Percentiles rank a stretch among this genome's conserved stretches.
Evolutionary conservation across 2,888 invertebrate species (phyloP).

Genomic region (Clostera curtula): DNA sequence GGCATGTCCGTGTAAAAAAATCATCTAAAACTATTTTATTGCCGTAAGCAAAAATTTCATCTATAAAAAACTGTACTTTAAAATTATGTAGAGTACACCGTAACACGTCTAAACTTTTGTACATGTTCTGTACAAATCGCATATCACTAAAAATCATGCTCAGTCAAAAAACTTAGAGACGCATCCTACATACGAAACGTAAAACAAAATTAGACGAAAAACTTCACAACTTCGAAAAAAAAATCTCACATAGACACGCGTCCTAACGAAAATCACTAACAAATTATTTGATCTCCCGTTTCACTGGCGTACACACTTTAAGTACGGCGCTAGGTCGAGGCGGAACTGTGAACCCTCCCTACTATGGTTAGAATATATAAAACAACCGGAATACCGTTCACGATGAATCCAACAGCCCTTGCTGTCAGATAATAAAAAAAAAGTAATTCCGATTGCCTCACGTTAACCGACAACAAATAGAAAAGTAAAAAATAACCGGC

Average conservation of each 20-base stretch:
- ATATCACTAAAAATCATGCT: conserved; percentile 45
- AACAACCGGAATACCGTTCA: too few relatives aligned
- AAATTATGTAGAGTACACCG: conserved; percentile 61
- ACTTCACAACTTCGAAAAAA: conserved; percentile 38
- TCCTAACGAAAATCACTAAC: conserved; percentile 45
- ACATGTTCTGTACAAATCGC: conserved; percentile 67
- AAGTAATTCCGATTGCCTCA: conserved; percentile 22
- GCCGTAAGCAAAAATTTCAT: conserved; percentile 58
- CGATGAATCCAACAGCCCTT: too few relatives aligned
- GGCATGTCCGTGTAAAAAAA: conserved; percentile 60
- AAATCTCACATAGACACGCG: conserved; percentile 44
- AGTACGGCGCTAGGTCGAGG: conserved; percentile 17
- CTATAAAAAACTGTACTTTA: conserved; percentile 66
- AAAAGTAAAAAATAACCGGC: too few relatives aligned
- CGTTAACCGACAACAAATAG: too few relatives aligned
- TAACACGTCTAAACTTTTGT: conserved; percentile 63
- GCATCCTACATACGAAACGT: conserved; percentile 32
- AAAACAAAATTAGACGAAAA: conserved; percentile 34
- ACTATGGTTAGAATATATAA: too few relatives aligned
- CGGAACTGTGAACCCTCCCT: neutral
- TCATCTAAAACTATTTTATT: conserved; percentile 53
- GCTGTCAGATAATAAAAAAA: conserved; percentile 19
- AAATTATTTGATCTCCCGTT: conserved; percentile 33
- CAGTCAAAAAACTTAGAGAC: conserved; percentile 51
- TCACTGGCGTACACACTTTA: conserved; percentile 24